Evolutionary conservation across 2,113 vertebrate species (phyloP), one percentile per base, ranked within the genome.

Genomic region (Vidua macroura): DNA sequence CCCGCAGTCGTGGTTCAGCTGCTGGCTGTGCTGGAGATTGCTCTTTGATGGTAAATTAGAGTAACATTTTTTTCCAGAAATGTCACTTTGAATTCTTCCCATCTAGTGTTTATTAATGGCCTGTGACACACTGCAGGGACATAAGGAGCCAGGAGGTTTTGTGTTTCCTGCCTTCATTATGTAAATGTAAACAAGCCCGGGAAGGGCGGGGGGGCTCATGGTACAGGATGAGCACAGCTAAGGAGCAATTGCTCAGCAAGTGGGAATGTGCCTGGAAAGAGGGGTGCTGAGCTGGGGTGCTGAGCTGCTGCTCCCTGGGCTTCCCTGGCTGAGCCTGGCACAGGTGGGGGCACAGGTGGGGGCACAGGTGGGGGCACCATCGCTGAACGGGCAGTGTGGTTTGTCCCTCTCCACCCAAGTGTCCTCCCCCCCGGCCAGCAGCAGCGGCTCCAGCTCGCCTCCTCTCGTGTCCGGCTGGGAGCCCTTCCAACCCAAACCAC

Each of bases 21-120:
- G 90, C 30, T 94, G 8, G 6, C 1, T 17, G 48, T 77, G 73
- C 67, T 95, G 86, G 59, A 69, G 83, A 80, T 94, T 64, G 84
- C 87, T 94, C 84, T 88, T 60, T 92, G 86, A 90, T 93, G 94
- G 58, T 90, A 90, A 94, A 96, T 96, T 82, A 87, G 84, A 63
- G 88, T 25, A 93, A 68, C 53, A 1, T 68, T 95, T 93, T 94
- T 76, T 73, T 68, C 81, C 80, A 88, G 91, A 92, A 68, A 92
- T 96, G 96, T 94, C 94, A 85, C 89, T 93, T 92, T 31, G 80
- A 77, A 94, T 96, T 94, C 86, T 56, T 89, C 43, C 92, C 33
- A 14, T 94, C 48, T 44, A 52, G 77, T 48, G 43, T 75, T 92
- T 85, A 63, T 96, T 93, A 96, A 96, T 92, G 86, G 77, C 23